Conservation (phyloP, 2,888 invertebrate genomes). For the Dynastes maya region DNA sequence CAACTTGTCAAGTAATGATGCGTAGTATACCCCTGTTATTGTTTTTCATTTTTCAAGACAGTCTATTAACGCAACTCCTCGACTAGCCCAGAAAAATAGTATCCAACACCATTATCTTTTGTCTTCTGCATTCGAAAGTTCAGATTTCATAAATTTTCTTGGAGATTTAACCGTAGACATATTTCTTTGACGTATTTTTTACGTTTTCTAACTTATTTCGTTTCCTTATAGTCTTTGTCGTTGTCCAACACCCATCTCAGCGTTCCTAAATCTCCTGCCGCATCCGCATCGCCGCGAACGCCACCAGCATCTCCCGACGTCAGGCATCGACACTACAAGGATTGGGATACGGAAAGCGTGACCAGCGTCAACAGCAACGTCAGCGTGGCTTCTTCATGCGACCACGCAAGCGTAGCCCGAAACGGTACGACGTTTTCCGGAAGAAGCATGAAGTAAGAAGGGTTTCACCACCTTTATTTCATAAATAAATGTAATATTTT, state of each 20-base stretch:
- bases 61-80: too few relatives aligned
- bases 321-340: constrained; percentile 52
- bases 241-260: constrained; percentile 64
- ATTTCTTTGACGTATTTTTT: too few relatives aligned
- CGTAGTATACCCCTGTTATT: too few relatives aligned
- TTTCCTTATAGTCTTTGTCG: constrained; percentile 65
- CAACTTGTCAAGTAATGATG: too few relatives aligned
- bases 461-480: neutral
- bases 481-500: neutral
- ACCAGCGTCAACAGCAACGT: constrained; percentile 86
- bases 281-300: constrained; percentile 62
- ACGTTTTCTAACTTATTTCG: neutral
- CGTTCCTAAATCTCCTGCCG: constrained; percentile 62
- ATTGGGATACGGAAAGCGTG: constrained; percentile 82
- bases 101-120: too few relatives aligned
- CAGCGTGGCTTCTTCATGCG: constrained; percentile 86
- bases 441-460: constrained; percentile 68
- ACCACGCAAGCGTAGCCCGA: constrained; percentile 86
- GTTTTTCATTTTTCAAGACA: too few relatives aligned
- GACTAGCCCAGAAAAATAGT: too few relatives aligned
- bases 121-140: too few relatives aligned
- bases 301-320: constrained; percentile 63
- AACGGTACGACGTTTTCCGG: constrained; percentile 76
- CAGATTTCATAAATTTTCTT: too few relatives aligned
- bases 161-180: too few relatives aligned